Evolutionary conservation across 2,797 vertebrate species (phyloP), one percentile per base, ranked within the genome.

Genomic region (Diplodus puntazzo): DNA sequence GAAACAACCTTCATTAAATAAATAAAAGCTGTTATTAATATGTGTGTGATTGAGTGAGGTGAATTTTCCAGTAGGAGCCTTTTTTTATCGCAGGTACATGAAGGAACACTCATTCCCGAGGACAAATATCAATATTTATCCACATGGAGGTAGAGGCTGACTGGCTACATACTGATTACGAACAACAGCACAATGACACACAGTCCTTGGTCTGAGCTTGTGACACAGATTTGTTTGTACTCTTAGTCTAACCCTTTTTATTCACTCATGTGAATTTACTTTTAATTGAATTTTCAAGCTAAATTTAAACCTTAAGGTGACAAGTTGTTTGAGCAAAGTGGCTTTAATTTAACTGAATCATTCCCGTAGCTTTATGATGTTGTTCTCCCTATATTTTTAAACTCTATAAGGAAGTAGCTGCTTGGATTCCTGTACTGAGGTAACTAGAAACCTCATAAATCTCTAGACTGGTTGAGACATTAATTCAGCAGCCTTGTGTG

Each of bases 61-160:
- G 54, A 45, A 73, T 68, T 83, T 83, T 69, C 70, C 68, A 68
- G 50, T 25, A 17, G 21, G 46, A 25, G 46, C 43, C 11, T 59
- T 53, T 39, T 39, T 80, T 85, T 69, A 80, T 84, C 75, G 2
- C 48, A 75, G 46, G 48, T 52, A 43, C 65, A 82, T 1, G 21
- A 73, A 73, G 58, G 30, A 77, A 80, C 73, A 1, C 25, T 42
- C 45, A 4, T 39, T 71, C 25, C 71, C 53, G 17, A 34, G 61
- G 10, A 21, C n/a, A 54, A 85, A 92, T 87, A 87, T 88, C 77
- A 83, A 68, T 80, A 74, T 68, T 68, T 17, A 34, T 73, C 52
- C 48, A 55, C 39, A 34, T 11, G 42, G 14, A 70, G 75, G 54
- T 74, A 74, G 48, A 60, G 74, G 64, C 48, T 30, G 63, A 70